A percentile compares a stretch with the other conserved stretches of the same genome.
Evolutionary conservation across 2,797 vertebrate genomes (phyloP).

Genomic region (Esox lucius): DNA sequence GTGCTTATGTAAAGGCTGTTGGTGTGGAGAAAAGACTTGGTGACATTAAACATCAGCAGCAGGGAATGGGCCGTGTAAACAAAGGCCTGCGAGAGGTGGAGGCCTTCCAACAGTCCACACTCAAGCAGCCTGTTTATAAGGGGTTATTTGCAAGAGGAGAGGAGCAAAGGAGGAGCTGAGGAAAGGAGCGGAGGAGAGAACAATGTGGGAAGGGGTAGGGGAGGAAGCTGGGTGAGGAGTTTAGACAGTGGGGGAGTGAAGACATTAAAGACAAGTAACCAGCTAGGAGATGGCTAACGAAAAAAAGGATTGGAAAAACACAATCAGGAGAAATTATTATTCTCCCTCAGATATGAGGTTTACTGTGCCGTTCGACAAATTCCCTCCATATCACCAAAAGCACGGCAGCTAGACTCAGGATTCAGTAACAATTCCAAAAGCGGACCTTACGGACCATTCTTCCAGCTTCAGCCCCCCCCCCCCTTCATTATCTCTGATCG

Average conservation of each 20-base stretch:
- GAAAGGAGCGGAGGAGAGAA: conserved; percentile 17
- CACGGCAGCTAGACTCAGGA: not conserved
- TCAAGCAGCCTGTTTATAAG: conserved; percentile 74
- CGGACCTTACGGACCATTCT: not conserved
- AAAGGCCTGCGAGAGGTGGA: conserved; percentile 58
- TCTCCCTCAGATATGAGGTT: not conserved
- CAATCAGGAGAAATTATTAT: not conserved
- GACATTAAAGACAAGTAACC: not conserved
- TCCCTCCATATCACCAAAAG: not conserved
- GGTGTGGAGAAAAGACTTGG: conserved; percentile 57
- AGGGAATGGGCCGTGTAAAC: conserved; percentile 71
- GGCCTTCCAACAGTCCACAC: conserved; percentile 63
- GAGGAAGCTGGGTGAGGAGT: not conserved
- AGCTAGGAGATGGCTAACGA: not conserved
- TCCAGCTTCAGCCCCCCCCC: not conserved
- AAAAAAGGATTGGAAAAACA: not conserved
- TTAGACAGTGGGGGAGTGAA: not conserved
- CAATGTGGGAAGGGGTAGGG: not conserved
- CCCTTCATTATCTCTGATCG: not conserved
- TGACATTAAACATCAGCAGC: conserved; percentile 74
- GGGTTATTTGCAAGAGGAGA: conserved; percentile 30
- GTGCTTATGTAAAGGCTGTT: conserved; percentile 53
- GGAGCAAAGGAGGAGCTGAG: conserved; percentile 12
- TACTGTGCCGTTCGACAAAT: not conserved
- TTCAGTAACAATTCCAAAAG: not conserved